A percentile compares a stretch with the other conserved stretches of the same genome.
These are phyloP conservation scores for Clarias platycephalus DNA, from an alignment of 2,797 vertebrate genomes.

Conservation along the genomic window DNA sequence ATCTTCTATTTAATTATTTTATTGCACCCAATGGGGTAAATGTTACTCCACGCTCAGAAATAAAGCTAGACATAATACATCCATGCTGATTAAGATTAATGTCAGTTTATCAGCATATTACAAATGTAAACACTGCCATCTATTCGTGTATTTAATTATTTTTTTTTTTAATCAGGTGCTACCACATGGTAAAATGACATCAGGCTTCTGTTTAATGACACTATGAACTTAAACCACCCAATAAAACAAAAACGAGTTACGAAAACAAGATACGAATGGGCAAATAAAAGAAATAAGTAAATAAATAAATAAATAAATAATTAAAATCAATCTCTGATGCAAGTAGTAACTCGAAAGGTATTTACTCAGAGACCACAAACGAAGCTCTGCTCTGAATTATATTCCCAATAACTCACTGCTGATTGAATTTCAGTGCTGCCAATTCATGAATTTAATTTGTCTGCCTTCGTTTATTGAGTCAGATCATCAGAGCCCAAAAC, in stretches of 20 bases:
- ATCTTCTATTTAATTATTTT: slow-evolving; percentile 37
- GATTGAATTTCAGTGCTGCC: slow-evolving; percentile 9
- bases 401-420: slow-evolving; percentile 8
- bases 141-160: not conserved
- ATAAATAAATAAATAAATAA: not conserved
- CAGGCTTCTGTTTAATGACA: slow-evolving; percentile 25
- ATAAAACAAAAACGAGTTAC: not conserved
- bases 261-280: not conserved
- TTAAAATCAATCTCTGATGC: not conserved
- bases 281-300: not conserved
- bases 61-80: not conserved
- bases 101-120: slow-evolving; percentile 41
- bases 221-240: slow-evolving; percentile 30
- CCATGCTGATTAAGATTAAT: slow-evolving; percentile 22
- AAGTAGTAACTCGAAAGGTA: not conserved
- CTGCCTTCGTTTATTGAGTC: slow-evolving; percentile 3
- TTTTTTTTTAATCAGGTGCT: slow-evolving; percentile 10
- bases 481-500: not conserved
- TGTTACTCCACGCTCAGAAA: slow-evolving; percentile 13
- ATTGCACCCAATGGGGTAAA: slow-evolving; percentile 38
- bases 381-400: not conserved
- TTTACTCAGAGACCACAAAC: not conserved
- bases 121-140: slow-evolving; percentile 31
- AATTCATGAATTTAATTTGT: slow-evolving; percentile 8
- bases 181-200: slow-evolving; percentile 25